A percentile compares a stretch with the other conserved stretches of the same genome.
These are phyloP conservation scores for Zaprionus lineosus DNA, from an alignment of 2,888 invertebrate genomes.

Conservation along the genomic window DNA sequence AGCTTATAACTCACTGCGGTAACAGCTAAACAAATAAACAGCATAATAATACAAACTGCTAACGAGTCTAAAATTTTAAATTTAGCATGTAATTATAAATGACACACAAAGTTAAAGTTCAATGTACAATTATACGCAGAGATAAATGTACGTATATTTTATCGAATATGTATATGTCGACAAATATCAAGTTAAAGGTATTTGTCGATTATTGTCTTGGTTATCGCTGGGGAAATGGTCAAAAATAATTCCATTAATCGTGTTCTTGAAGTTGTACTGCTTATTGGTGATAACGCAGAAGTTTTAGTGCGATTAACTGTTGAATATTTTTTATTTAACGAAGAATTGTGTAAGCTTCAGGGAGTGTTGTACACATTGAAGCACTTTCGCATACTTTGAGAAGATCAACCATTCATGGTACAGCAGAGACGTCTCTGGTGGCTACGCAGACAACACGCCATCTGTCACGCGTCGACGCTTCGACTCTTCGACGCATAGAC, in stretches of 20 bases:
- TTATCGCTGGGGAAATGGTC: conserved; percentile 42
- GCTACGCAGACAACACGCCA: conserved; percentile 58
- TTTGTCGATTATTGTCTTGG: conserved; percentile 6
- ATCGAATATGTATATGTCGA: conserved; percentile 13
- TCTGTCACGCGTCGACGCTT: conserved; percentile 58
- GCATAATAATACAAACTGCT: too few species aligned
- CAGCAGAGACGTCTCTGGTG: conserved; percentile 10
- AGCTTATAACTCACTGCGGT: too few species aligned
- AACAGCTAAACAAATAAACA: too few species aligned
- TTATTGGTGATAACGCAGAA: conserved; percentile 29
- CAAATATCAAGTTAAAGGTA: conserved; percentile 20
- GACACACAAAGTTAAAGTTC: too few species aligned
- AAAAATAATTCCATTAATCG: conserved; percentile 13
- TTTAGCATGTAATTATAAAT: too few species aligned
- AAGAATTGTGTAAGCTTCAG: too few species aligned
- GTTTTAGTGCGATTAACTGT: not conserved
- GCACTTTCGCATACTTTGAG: too few species aligned
- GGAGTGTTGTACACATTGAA: too few species aligned
- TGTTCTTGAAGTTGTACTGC: conserved; percentile 4
- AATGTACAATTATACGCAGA: conserved; percentile 55
- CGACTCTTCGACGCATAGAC: conserved; percentile 49
- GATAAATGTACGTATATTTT: not conserved
- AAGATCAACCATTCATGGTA: too few species aligned
- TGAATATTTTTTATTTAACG: too few species aligned
- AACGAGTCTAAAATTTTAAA: too few species aligned